phyloP scores from a whole-genome alignment of 2,888 invertebrate genomes.

The Pardosa pseudoannulata region DNA sequence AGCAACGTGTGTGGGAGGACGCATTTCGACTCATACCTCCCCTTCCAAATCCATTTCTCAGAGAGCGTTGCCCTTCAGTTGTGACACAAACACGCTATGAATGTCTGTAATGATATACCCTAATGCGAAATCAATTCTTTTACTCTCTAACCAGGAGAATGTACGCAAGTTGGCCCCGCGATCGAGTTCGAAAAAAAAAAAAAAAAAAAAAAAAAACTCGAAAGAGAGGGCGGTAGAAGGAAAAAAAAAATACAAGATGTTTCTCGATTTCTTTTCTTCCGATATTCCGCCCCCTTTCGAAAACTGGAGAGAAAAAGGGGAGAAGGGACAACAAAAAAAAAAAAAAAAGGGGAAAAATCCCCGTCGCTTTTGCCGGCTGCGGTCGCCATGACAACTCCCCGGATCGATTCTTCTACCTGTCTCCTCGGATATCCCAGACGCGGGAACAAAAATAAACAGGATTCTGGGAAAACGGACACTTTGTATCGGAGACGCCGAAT shows the following conservation, averaged over 20 bases:
- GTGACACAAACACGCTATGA: too few species aligned
- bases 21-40: too few species aligned
- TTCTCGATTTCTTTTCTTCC: background rate
- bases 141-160: background rate
- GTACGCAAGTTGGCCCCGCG: background rate
- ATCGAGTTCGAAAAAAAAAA: too few species aligned
- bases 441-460: background rate
- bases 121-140: background rate
- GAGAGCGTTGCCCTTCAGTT: too few species aligned
- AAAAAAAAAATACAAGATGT: background rate
- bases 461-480: background rate
- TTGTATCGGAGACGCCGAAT: background rate
- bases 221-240: too few species aligned
- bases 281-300: background rate
- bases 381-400: background rate
- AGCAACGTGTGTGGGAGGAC: too few species aligned
- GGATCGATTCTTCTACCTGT: background rate
- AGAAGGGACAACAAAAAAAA: too few species aligned
- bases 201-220: too few species aligned
- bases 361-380: background rate
- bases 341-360: background rate
- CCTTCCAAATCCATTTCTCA: too few species aligned
- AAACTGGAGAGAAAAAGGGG: background rate
- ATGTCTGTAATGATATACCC: background rate
- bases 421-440: background rate